Conservation (phyloP, 2,888 invertebrate genomes). For the Caenorhabditis uteleia region DNA sequence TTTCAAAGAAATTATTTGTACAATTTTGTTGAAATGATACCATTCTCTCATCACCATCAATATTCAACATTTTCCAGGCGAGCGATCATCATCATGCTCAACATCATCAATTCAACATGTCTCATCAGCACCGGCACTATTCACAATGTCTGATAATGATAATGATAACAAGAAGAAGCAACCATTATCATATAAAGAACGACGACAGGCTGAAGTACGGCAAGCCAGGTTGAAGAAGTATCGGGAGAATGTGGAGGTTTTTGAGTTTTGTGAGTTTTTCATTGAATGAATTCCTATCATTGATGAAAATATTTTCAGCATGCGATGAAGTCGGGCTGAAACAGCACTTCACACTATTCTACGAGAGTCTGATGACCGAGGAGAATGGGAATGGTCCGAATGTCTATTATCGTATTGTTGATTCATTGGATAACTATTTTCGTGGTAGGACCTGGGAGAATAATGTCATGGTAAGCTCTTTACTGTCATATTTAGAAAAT, state of each 20-base stretch:
- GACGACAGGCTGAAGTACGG: conserved; percentile 19
- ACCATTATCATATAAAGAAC: conserved; percentile 21
- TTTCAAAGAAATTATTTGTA: no score
- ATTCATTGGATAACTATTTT: conserved; percentile 31
- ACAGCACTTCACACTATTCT: conserved; percentile 10
- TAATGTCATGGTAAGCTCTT: conserved; percentile 28
- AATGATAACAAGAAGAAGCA: conserved; percentile 11
- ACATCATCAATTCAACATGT: neutral
- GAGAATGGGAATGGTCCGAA: neutral
- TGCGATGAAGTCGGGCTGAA: conserved; percentile 22
- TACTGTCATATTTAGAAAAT: neutral
- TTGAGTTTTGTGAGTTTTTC: conserved; percentile 24
- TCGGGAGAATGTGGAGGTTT: conserved; percentile 15
- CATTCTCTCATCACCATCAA: no score
- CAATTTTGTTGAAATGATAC: no score
- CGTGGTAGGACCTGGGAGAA: conserved; percentile 37
- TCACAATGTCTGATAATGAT: neutral
- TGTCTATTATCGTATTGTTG: conserved; percentile 21
- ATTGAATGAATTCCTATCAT: neutral
- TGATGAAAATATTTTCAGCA: conserved; percentile 15
- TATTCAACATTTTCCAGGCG: conserved; percentile 1
- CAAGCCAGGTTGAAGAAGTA: conserved; percentile 22
- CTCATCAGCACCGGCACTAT: neutral
- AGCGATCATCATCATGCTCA: neutral
- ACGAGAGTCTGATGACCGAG: conserved; percentile 16